Conservation (phyloP, 2,113 vertebrate genomes). For the Rhynchopsitta pachyrhyncha region DNA sequence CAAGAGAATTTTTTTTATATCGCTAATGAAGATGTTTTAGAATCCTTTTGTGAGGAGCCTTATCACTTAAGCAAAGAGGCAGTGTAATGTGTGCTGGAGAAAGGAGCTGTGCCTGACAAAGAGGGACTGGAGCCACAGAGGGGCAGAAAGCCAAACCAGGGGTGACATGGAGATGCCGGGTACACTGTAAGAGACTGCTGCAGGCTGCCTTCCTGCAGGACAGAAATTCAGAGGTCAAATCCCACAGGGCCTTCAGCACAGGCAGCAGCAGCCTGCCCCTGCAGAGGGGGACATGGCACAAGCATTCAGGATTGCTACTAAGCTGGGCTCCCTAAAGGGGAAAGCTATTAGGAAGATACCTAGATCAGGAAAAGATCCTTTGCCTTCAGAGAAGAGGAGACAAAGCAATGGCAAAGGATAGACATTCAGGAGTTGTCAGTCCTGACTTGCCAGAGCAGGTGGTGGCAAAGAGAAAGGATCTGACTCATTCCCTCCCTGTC, state of each 20-base stretch:
- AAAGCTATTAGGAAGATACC: not conserved
- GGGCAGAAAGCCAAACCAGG: not conserved
- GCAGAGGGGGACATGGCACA: accelerated
- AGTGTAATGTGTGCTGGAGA: not conserved
- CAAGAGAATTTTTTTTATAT: not conserved
- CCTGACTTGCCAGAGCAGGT: not conserved
- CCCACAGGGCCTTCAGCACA: not conserved
- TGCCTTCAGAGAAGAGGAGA: not conserved
- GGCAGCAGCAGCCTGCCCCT: not conserved
- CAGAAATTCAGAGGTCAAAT: not conserved
- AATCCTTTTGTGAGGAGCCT: not conserved
- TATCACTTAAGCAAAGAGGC: not conserved
- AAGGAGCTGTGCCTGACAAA: not conserved
- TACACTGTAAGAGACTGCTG: not conserved
- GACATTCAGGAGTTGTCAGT: not conserved
- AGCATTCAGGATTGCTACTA: not conserved
- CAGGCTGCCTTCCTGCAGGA: not conserved
- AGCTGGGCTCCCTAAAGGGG: not conserved
- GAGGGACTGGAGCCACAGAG: not conserved
- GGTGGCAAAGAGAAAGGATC: not conserved
- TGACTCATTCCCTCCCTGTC: not conserved
- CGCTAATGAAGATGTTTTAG: not conserved
- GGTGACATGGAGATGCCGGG: not conserved
- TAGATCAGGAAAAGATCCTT: not conserved
- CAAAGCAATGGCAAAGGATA: not conserved